Evolutionary conservation across 2,888 invertebrate species (phyloP), one percentile per base, ranked within the genome.

Genomic region (Synergus umbraculus): DNA sequence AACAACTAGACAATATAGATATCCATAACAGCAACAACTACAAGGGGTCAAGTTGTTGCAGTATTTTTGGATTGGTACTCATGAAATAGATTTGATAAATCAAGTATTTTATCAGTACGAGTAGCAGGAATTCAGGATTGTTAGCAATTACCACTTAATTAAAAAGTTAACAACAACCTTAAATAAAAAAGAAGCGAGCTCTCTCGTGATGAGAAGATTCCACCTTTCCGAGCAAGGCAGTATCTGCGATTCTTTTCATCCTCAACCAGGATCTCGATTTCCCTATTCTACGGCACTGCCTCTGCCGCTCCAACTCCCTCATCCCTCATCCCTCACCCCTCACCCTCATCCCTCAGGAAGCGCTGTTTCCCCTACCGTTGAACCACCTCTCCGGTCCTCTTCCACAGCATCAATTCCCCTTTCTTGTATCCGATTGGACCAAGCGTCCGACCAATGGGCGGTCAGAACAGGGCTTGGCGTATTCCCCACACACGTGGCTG

Each of bases 401-500:
- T 69, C 78, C 79, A 77, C 79, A 66, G 49, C 79, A 22, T 54
- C 67, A 65, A 82, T 79, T 80, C 80, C 66, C 76, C 69, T 22
- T 37, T 66, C 80, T 63, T 54, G 76, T 78, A n/a, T 77, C 78
- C 73, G 78, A 88, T 89, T 89, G 89, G 89, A 29, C 65, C 37
- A 7, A 8, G 3, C 12, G 3, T 2, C 66, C 69, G 84, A 83
- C 91, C 90, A 91, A 91, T 91, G 79, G 66, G 67, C 49, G 69
- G 41, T 15, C 81, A 44, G 77, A 84, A 78, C 79, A 83, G 80
- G 76, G 78, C 86, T 87, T 89, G 88, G 89, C 88, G 88, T 89
- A 90, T 89, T 89, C 88, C 87, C 87, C 88, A 88, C 89, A 90
- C 91, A 91, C 91, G 91, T 90, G 90, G 91, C 88, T 87, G 87